These are phyloP conservation scores for Frankliniella fusca DNA, from an alignment of 2,888 invertebrate genomes.

Conservation along the genomic window DNA sequence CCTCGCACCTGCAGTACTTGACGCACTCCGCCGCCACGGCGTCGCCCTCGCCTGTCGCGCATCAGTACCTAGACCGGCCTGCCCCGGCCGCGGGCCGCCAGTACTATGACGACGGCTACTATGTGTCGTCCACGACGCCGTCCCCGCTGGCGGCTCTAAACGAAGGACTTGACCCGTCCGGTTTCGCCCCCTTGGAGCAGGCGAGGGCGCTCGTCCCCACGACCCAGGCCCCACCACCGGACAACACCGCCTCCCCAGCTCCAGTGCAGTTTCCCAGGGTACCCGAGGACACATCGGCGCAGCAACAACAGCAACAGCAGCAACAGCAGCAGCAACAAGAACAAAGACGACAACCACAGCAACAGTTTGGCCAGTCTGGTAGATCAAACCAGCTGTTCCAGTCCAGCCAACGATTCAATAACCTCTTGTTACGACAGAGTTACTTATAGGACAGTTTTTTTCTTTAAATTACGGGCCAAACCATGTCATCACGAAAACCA, in stretches of 20 bases:
- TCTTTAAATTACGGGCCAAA: not conserved
- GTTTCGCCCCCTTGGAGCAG: not conserved
- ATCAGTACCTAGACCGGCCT: constrained; percentile 2
- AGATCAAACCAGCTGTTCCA: not conserved
- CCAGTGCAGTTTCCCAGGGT: constrained; percentile 5
- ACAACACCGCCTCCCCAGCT: constrained; percentile 2
- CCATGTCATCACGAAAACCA: not conserved
- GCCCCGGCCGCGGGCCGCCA: not conserved
- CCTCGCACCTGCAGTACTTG: not conserved
- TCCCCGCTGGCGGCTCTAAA: not conserved
- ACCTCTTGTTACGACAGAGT: not conserved
- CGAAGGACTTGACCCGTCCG: not conserved
- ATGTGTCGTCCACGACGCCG: not conserved
- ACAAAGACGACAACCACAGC: not conserved
- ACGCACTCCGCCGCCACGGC: not conserved
- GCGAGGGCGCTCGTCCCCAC: not conserved
- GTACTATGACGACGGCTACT: constrained; percentile 9
- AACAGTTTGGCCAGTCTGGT: not conserved
- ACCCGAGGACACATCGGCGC: not conserved
- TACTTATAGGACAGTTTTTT: not conserved
- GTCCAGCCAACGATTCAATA: not conserved
- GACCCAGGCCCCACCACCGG: not conserved
- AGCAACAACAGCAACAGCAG: not conserved
- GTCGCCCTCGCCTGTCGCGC: not conserved
- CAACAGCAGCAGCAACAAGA: not conserved